phyloP scores from a whole-genome alignment of 2,888 invertebrate genomes.

The Dorcus parallelipipedus region DNA sequence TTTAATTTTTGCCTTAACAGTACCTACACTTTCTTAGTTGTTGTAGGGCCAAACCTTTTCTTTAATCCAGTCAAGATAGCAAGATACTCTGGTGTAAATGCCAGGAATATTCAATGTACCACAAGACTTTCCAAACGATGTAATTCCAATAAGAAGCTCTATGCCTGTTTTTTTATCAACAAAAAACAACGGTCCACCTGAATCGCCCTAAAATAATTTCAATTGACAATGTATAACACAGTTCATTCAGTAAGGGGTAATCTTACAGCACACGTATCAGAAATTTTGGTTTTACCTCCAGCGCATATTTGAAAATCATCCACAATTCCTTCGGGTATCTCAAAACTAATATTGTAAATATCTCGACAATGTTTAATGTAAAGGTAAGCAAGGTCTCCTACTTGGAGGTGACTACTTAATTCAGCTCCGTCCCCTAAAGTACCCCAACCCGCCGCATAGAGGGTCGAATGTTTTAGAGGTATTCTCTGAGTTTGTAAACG shows the following conservation, averaged over 20 bases:
- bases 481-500: constrained; percentile 31
- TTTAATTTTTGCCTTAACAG: too few species aligned
- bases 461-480: constrained; percentile 7
- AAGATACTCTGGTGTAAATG: constrained; percentile 40
- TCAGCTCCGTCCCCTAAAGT: constrained; percentile 40
- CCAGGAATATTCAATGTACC: constrained; percentile 39
- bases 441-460: constrained; percentile 57
- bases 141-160: constrained; percentile 36
- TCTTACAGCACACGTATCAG: not conserved
- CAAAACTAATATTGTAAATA: not conserved
- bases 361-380: not conserved
- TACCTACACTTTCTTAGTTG: too few species aligned
- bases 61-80: constrained; percentile 31
- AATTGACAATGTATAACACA: not conserved
- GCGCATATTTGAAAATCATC: not conserved
- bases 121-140: constrained; percentile 51
- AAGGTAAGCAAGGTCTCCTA: not conserved
- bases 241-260: too few species aligned
- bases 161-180: not conserved
- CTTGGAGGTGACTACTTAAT: constrained; percentile 1
- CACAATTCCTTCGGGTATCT: too few species aligned
- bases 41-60: too few species aligned
- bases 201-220: constrained; percentile 52
- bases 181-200: constrained; percentile 59
- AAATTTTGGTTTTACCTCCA: not conserved